Evolutionary conservation across 2,888 invertebrate genomes (phyloP), one percentile per base, ranked within the genome.

Genomic region (Cosmia trapezina): DNA sequence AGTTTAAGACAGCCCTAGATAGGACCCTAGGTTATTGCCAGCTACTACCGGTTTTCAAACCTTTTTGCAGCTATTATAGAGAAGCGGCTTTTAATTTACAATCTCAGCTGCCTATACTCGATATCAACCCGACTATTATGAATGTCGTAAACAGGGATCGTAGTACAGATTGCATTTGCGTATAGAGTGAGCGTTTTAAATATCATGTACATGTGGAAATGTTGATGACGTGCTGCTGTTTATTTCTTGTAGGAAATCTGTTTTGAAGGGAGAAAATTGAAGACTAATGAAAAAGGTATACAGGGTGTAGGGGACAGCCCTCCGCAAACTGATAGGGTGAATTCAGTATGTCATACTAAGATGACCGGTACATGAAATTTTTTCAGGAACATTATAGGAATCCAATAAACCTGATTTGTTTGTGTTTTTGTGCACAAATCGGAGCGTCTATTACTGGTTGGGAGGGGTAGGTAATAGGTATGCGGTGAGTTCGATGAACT

Each of bases 1-100:
- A 28, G 47, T 47, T 19, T 14, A 68, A n/a, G 12, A 47, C 83
- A 85, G 9, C 86, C 83, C 86, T 83, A 73, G 28, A 28, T 28
- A 28, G 1, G 0, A 1, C 17, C 71, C 57, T 73, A 73, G 80
- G 73, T 71, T 82, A 80, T 65, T 75, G 72, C 65, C 74, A 74
- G 57, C n/a, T 0, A 51, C 77, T 71, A 83, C 83, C 75, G 76
- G 78, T 81, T 78, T 63, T 28, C 11, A 43, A 76, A 45, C 57
- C 75, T 83, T 76, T 81, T 74, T 81, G 78, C 74, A 33, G 65
- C 56, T 66, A 76, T 80, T 66, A 76, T 37, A 45, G 45, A 37
- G 57, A 45, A 62, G 33, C 70, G 47, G 66, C 57, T 59, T 63
- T 74, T 81, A 84, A 81, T 85, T 74, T 71, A 76, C 56, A 71